A percentile compares a stretch with the other conserved stretches of the same genome.
Conservation (phyloP, 2,797 vertebrate genomes). For the Galago senegalensis region DNA sequence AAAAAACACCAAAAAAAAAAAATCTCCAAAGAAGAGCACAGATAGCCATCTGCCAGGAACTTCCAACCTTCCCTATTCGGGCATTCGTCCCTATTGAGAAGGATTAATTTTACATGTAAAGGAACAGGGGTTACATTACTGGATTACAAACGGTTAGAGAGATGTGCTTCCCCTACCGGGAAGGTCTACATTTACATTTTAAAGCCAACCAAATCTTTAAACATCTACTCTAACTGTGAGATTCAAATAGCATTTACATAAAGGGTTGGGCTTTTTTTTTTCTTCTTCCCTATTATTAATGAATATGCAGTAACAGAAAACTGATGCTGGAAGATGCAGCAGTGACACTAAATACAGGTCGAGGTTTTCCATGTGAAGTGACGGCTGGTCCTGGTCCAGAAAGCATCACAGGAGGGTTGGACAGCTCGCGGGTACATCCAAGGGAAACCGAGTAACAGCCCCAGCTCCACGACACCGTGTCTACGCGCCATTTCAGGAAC, state of each 20-base stretch:
- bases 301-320: constrained; percentile 41
- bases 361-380: neutral
- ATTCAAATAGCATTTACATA: constrained; percentile 31
- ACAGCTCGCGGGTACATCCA: fast-evolving
- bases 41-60: constrained; percentile 69
- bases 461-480: fast-evolving
- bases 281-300: neutral
- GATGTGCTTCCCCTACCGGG: neutral
- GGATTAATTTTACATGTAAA: constrained; percentile 52
- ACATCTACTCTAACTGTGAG: constrained; percentile 49
- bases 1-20: constrained; percentile 57
- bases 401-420: neutral
- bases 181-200: constrained; percentile 44
- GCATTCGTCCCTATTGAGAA: neutral
- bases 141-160: constrained; percentile 1
- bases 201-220: constrained; percentile 57
- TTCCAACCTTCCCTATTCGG: neutral
- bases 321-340: neutral
- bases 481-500: neutral
- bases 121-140: neutral
- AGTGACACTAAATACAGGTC: neutral
- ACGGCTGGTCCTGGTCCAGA: neutral
- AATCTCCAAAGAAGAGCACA: constrained; percentile 31
- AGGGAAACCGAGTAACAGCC: neutral
- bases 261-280: neutral